Base-by-base conservation (phyloP, 2,888 invertebrate species). In the Heliconius erato region DNA sequence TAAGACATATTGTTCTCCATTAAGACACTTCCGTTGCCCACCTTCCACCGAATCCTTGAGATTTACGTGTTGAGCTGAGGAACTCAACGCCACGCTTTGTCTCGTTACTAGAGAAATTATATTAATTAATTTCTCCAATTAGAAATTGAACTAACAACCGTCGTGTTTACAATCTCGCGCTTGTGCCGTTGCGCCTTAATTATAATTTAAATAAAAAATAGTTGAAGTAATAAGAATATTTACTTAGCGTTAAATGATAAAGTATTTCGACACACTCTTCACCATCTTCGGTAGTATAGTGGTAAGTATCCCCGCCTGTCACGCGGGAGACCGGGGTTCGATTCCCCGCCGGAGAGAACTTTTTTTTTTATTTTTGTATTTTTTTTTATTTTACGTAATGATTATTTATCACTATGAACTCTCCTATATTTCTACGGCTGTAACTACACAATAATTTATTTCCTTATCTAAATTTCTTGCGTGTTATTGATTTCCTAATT, bases 271-370 rank as follows among this genome's bases (percentile, higher is more conserved):
- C 2, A 16, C 0, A 0, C 0, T 0, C 0, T 0, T 3, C 16
- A 72, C 44, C 16, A 2, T 72, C 72, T 72, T 72, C 72, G 44
- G 72, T 72, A 72, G 72, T 72, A 72, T 72, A 72, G 72, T 72
- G 71, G 44, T 96, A 84, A 96, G 96, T 96, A 96, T 96, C 95
- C 95, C 96, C 96, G 96, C 96, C 96, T 96, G 96, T 96, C 96
- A 96, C 96, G 95, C 96, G 96, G 95, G 96, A 96, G 96, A 96
- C 96, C 96, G 95, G 96, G 96, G 96, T 96, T 96, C 96, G 95
- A 96, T 96, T 96, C 96, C 96, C 96, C 95, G 96, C 95, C 95
- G 95, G 93, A 86, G 88, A 89, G 88, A 74, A 9, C 26, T 23
- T 16, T 16, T 44, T 44, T 44, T 54, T 59, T 59, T 7, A 19